Evolutionary conservation across 2,113 vertebrate species (phyloP), one percentile per base, ranked within the genome.

Genomic region (Cygnus buccinator): DNA sequence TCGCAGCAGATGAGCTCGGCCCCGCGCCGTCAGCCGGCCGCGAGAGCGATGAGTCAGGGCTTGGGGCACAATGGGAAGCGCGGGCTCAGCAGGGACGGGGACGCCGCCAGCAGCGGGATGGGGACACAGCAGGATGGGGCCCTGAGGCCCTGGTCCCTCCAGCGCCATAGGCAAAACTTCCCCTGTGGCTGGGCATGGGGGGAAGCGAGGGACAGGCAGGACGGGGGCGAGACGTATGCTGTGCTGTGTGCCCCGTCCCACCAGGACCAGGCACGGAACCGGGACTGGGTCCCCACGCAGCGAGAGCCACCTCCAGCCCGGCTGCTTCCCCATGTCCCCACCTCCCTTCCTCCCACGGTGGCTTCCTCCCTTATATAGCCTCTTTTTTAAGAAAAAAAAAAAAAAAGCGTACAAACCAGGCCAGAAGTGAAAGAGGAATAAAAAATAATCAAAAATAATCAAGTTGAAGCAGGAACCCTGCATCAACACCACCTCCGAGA

Each of bases 31-130:
- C 16, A 54, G 68, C 28, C 7, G 28, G 57, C 71, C 5, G 1
- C 5, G 25, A 72, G 37, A 84, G 1, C 6, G 79, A 93, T 96
- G 88, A 97, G 94, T 93, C 95, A 96, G 85, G 89, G 4, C 63
- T 72, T 94, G 2, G 8, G 46, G 65, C 76, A 94, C 89, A 97
- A 97, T 63, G 83, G 90, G 95, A 96, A 96, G 83, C 20, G 48
- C 48, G 11, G 80, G 93, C 91, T 96, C 96, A 97, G 96, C 94
- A 95, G 58, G 39, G 68, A 74, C 3, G 0, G 83, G 82, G 89
- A 84, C 29, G 3, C 0, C 20, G 46, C 20, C 46, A 22, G 46
- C 46, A 57, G 44, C 28, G 4, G 23, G 72, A 35, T 19, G 13
- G 78, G 59, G 76, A 85, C 23, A 11, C 29, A 31, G 55, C 8